Evolutionary conservation across 2,797 vertebrate species (phyloP).

Genomic region (Parauchenoglanis punctatus): DNA sequence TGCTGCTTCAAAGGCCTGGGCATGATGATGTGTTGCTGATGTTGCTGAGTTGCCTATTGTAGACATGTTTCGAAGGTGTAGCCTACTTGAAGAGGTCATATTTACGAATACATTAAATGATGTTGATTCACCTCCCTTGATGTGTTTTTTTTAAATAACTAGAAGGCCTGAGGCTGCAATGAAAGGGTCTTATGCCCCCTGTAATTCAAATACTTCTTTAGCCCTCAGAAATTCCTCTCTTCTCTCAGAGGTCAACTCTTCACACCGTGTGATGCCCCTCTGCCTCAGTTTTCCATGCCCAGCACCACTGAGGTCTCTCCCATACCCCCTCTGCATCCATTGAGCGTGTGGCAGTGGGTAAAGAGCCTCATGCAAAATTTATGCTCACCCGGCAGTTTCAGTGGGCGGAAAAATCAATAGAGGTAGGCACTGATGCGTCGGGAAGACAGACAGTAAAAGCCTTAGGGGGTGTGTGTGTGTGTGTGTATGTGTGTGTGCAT

Average conservation of each 20-base stretch:
- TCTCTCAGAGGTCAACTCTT: conserved; percentile 18
- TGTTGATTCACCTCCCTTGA: too few species aligned
- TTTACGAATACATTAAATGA: background rate
- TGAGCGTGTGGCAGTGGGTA: conserved; percentile 38
- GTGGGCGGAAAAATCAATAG: conserved; percentile 99
- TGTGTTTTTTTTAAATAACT: background rate
- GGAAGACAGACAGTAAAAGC: conserved; percentile 99
- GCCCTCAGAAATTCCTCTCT: conserved; percentile 7
- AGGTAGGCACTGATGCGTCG: conserved; percentile 89
- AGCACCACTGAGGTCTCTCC: conserved; percentile 35
- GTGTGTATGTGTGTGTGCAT: background rate
- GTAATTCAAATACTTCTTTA: conserved; percentile 15
- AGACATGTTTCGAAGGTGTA: background rate
- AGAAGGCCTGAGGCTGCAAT: background rate
- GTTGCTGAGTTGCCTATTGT: background rate
- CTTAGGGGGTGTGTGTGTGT: conserved; percentile 66
- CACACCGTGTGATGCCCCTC: conserved; percentile 12
- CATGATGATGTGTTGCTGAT: background rate
- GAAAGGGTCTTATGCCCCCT: background rate
- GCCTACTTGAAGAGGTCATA: background rate
- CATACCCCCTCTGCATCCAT: conserved; percentile 76
- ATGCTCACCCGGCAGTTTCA: conserved; percentile 99
- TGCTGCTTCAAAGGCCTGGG: background rate
- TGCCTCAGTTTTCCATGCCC: conserved; percentile 15
- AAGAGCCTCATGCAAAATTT: conserved; percentile 99